Percentiles rank a stretch among this genome's conserved stretches.
Conservation (phyloP, 2,797 vertebrate genomes). For the Cynopterus sphinx region DNA sequence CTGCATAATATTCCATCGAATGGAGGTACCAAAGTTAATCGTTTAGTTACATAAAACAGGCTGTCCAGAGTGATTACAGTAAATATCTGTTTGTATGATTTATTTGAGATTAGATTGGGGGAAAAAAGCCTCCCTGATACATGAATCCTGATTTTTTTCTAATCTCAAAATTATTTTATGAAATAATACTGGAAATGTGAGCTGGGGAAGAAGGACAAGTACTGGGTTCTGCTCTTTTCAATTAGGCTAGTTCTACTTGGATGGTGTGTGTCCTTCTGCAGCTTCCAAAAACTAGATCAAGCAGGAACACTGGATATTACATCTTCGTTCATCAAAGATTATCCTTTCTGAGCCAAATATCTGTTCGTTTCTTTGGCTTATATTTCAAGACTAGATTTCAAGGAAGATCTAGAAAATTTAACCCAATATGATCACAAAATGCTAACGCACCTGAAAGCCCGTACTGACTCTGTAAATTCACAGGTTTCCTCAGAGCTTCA, state of each 20-base stretch:
- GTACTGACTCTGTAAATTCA: background rate
- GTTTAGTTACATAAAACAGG: background rate
- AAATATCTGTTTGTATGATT: background rate
- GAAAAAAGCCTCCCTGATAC: background rate
- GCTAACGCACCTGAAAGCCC: background rate
- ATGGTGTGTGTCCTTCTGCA: background rate
- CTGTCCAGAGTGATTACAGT: background rate
- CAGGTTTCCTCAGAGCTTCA: background rate
- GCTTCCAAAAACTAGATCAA: slow-evolving; percentile 33
- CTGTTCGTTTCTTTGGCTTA: slow-evolving; percentile 12
- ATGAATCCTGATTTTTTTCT: background rate
- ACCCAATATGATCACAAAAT: background rate
- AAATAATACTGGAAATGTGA: background rate
- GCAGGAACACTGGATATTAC: background rate
- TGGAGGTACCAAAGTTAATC: background rate
- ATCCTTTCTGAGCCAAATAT: slow-evolving; percentile 14
- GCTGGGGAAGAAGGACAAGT: background rate
- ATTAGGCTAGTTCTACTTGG: background rate
- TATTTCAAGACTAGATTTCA: background rate
- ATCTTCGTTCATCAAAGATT: slow-evolving; percentile 11
- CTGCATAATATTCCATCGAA: background rate
- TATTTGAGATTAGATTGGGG: background rate
- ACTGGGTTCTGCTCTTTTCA: background rate
- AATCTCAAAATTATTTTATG: background rate
- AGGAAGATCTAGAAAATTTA: slow-evolving; percentile 41